Evolutionary conservation across 2,797 vertebrate species (phyloP), one percentile per base, ranked within the genome.

Genomic region (Gymnoscopelus braueri): DNA sequence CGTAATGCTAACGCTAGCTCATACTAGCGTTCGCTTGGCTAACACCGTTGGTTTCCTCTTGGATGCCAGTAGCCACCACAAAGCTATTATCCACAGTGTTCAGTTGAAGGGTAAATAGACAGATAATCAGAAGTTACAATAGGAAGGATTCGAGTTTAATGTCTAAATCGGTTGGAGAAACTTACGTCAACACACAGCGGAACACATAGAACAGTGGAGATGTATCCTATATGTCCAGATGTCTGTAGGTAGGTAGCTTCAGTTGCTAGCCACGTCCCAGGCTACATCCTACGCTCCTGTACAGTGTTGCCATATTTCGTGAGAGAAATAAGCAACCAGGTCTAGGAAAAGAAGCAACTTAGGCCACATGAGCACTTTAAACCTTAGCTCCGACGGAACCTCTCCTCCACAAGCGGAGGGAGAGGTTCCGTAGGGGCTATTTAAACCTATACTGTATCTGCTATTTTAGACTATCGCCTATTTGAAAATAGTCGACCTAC

Each of bases 251-350:
- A 44, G 63, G 78, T 81, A 75, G 78, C 84, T 78, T 44, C 9
- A 44, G 39, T 44, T 74, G 80, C 71, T 89, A 89, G 86, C 85
- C 85, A 88, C 26, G 26, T 29, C 82, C 77, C 82, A 76, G 73
- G 84, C 85, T 88, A 91, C 89, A 88, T 90, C 88, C 83, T 88
- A 88, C 82, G 77, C 67, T 61, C 19, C 19, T 19, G 19, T 19
- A 19, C 1, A 19, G 19, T 19, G 19, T 19, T 19, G 19, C 19
- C 19, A 19, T 19, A 19, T 19, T 19, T 19, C 1, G 19, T 19
- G 19, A 19, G 19, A 19, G 19, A 1, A 19, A 19, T 19, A 19
- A 19, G 19, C 19, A 19, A 19, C 19, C 19, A 19, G 19, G 19
- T 19, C 19, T 19, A 19, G 19, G 19, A 19, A 19, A 19, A 19